phyloP scores from a whole-genome alignment of 1,140 invertebrate genomes.

The Ephestia elutella region DNA sequence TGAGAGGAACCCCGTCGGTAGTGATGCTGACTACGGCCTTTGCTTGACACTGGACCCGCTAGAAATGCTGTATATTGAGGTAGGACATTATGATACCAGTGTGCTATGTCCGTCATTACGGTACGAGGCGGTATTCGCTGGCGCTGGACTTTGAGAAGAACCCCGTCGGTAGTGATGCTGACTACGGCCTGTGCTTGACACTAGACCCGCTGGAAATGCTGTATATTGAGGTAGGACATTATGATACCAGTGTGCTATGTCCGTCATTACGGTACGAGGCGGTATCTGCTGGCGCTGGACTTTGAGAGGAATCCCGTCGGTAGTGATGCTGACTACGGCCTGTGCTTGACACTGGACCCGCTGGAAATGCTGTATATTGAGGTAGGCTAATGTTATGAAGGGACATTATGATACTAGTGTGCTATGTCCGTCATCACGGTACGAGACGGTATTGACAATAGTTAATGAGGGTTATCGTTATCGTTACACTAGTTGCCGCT shows the following conservation, averaged over 20 bases:
- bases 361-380: slow-evolving; percentile 87
- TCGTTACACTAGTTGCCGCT: no score
- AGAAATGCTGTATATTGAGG: slow-evolving; percentile 88
- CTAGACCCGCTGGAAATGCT: slow-evolving; percentile 85
- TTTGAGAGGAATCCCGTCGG: slow-evolving; percentile 84
- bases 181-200: slow-evolving; percentile 80
- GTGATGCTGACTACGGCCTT: slow-evolving; percentile 82
- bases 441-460: no score
- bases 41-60: slow-evolving; percentile 82
- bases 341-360: slow-evolving; percentile 81
- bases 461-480: no score
- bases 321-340: slow-evolving; percentile 81
- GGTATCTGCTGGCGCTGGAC: slow-evolving; percentile 83
- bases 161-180: slow-evolving; percentile 80
- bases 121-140: no score
- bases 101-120: no score
- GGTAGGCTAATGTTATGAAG: no score
- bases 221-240: slow-evolving; percentile 82
- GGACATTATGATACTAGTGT: neutral
- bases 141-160: slow-evolving; percentile 85
- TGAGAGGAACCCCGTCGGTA: slow-evolving; percentile 82
- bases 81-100: slow-evolving; percentile 46
- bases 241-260: no score
- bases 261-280: no score
- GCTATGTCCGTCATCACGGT: no score